These are phyloP conservation scores for Hydroisotoma schaefferi DNA, from an alignment of 2,888 invertebrate genomes.

Conservation along the genomic window DNA sequence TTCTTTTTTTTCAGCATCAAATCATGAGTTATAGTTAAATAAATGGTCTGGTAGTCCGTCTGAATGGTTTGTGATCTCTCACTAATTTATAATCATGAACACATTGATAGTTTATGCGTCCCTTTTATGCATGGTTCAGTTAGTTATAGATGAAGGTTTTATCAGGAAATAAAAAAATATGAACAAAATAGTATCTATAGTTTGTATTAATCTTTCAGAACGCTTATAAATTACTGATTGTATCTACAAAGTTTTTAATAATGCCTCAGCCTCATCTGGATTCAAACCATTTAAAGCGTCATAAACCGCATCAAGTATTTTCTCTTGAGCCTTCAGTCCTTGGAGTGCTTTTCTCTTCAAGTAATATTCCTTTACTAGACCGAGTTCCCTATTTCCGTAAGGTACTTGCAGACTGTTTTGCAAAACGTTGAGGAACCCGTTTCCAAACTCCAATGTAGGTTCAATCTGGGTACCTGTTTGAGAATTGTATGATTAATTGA, in stretches of 20 bases:
- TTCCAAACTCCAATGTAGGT: conserved; percentile 44
- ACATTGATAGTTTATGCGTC: too few species aligned
- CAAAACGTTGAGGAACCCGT: conserved; percentile 30
- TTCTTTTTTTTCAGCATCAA: too few species aligned
- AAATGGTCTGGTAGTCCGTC: too few species aligned
- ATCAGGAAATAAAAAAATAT: too few species aligned
- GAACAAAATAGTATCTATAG: too few species aligned
- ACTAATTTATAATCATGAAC: too few species aligned
- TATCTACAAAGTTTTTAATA: conserved; percentile 18
- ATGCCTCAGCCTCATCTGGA: conserved; percentile 23
- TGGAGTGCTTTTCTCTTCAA: conserved; percentile 18
- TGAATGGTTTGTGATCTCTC: too few species aligned
- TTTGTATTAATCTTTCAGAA: too few species aligned
- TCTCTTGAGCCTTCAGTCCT: conserved; percentile 2
- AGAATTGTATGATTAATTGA: background rate
- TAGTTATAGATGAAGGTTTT: too few species aligned
- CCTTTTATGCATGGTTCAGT: too few species aligned
- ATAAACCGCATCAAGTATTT: conserved; percentile 24
- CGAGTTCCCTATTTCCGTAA: conserved; percentile 28
- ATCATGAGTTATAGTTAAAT: too few species aligned
- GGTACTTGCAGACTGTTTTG: conserved; percentile 25
- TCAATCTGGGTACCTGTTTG: conserved; percentile 34
- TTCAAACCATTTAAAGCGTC: conserved; percentile 26
- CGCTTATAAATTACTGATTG: too few species aligned
- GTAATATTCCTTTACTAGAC: conserved; percentile 31